Evolutionary conservation across 2,113 vertebrate species (phyloP).

Genomic region (Campylomormyrus numenius): DNA sequence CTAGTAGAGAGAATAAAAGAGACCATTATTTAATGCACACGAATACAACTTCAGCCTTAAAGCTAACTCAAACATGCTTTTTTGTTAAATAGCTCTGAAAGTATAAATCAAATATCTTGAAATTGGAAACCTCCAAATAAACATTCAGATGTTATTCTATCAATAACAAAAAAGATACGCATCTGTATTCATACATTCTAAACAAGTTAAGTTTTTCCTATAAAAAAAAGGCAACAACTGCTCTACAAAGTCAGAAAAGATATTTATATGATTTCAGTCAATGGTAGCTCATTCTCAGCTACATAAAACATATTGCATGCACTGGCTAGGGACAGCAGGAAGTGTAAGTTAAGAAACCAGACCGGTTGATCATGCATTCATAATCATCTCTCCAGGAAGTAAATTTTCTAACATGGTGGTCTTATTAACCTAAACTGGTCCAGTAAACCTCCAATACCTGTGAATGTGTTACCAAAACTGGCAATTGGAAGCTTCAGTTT

Average conservation of each 20-base stretch:
- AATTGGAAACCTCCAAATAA: background rate
- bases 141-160: background rate
- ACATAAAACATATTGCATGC: background rate
- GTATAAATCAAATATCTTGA: background rate
- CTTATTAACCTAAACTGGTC: background rate
- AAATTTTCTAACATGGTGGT: too few relatives aligned
- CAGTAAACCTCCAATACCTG: background rate
- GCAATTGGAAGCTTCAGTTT: background rate
- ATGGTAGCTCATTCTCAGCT: background rate
- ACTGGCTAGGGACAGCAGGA: background rate
- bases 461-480: background rate
- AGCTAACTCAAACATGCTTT: background rate
- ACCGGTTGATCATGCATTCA: too few relatives aligned
- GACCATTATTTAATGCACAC: background rate
- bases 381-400: too few relatives aligned
- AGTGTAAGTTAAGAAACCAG: too few relatives aligned
- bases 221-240: background rate
- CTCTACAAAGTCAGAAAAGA: background rate
- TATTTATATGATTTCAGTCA: background rate
- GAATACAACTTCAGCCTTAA: background rate
- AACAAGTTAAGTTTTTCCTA: background rate
- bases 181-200: background rate
- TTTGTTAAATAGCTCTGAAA: background rate
- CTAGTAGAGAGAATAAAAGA: background rate
- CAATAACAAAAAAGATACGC: background rate